Conservation (phyloP, 2,797 vertebrate species). For the Pangasius macronema region DNA sequence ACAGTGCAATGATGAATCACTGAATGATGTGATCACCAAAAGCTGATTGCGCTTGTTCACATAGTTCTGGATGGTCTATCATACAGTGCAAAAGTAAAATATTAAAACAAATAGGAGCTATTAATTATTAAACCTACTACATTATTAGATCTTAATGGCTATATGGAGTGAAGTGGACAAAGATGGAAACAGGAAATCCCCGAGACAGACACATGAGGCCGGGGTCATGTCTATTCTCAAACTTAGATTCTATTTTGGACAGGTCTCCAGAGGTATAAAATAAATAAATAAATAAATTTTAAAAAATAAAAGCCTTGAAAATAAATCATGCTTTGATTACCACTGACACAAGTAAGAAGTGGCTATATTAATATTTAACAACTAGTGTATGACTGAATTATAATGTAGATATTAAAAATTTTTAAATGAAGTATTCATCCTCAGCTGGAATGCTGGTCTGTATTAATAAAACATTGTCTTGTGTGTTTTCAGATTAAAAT, state of each 20-base stretch:
- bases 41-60: neutral
- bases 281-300: neutral
- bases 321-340: constrained; percentile 30
- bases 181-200: constrained; percentile 46
- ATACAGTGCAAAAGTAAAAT: neutral
- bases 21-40: neutral
- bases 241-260: constrained; percentile 49
- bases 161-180: neutral
- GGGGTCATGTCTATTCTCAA: constrained; percentile 40
- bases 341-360: neutral
- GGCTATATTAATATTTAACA: neutral
- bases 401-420: neutral
- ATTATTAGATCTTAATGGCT: neutral
- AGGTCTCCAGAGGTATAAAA: constrained; percentile 14
- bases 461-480: neutral
- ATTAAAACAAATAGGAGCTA: neutral
- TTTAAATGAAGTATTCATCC: neutral
- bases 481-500: neutral
- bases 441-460: neutral
- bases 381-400: neutral
- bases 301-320: constrained; percentile 14
- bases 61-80: neutral
- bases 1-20: neutral
- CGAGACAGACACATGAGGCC: constrained; percentile 44
- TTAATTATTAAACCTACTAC: too few relatives aligned